These are phyloP conservation scores for Sebastes jordani DNA, from an alignment of 2,797 vertebrate species.

Conservation along the genomic window DNA sequence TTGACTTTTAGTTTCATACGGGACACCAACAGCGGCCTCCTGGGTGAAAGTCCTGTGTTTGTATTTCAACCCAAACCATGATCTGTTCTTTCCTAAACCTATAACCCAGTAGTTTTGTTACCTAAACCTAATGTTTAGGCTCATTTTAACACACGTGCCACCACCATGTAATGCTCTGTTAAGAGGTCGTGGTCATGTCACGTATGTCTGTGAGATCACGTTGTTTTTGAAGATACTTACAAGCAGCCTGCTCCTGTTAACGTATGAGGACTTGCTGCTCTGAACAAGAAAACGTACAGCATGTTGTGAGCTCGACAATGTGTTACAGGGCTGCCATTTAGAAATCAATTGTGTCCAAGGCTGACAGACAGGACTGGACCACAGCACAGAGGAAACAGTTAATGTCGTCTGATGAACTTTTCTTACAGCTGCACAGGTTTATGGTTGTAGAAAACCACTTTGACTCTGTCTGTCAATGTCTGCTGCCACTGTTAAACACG, in stretches of 20 bases:
- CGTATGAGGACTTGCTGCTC: not conserved
- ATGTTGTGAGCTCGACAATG: not conserved
- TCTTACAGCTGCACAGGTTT: not conserved
- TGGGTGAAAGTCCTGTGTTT: too few relatives aligned
- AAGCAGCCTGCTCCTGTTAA: not conserved
- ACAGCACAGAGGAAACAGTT: not conserved
- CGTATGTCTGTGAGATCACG: not conserved
- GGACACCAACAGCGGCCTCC: too few relatives aligned
- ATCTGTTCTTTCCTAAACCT: not conserved
- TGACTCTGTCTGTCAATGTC: not conserved
- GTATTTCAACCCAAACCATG: not conserved
- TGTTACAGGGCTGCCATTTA: not conserved
- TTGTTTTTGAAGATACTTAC: not conserved
- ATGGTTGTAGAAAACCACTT: slow-evolving; percentile 2
- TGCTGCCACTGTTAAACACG: slow-evolving; percentile 14
- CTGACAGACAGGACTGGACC: not conserved
- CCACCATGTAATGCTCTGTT: not conserved
- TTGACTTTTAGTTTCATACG: too few relatives aligned
- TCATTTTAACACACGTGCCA: not conserved
- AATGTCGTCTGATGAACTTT: not conserved
- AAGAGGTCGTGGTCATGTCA: not conserved
- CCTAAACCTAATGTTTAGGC: not conserved
- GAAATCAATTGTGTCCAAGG: not conserved
- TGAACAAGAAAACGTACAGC: not conserved
- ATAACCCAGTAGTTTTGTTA: not conserved